Base-by-base conservation (phyloP, 2,888 invertebrate genomes). In the Seira sanloemensis region DNA sequence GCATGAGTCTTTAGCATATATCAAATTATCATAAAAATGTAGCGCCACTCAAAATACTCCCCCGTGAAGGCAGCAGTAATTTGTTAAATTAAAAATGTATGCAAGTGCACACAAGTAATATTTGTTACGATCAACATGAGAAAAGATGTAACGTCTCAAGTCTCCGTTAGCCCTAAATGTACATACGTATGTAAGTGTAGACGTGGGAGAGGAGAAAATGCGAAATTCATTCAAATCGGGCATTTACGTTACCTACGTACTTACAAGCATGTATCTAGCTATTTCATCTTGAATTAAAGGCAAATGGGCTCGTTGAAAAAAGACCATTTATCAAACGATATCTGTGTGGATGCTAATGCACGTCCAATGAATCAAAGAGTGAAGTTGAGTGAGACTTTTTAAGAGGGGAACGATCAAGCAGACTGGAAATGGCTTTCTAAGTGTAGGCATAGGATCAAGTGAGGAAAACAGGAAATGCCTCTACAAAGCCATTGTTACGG, bases 321-420 rank as follows among this genome's bases (percentile, higher is more conserved):
- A 83, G 73, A 58, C 73, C 77, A 83, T 83, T 83, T 83, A 83
- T 83, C 82, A 82, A 54, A 77, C 26, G 67, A 46, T 77, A 83
- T 83, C 82, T 50, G 5, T n/a, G n/a, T n/a, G 16, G 12, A 50
- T 18, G 16, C 50, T 83, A 83, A 83, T 77, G 82, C 73, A 67
- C 46, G 82, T 83, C 82, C 25, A 68, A 65, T 50, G 50, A 50
- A 50, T 50, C 65, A 50, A 24, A 18, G 71, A 25, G 46, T 23
- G 19, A 62, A 37, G 75, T 27, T 25, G 58, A 76, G 27, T 68
- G 50, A 50, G 50, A 50, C 50, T 50, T 50, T 50, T 50, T n/a
- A 50, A 37, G 37, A 37, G 5, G 37, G 37, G 37, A 12, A 50
- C 16, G 50, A 50, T 12, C 16, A 18, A 50, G n/a, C 16, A 12